Evolutionary conservation across 2,113 vertebrate species (phyloP), one percentile per base, ranked within the genome.

Genomic region (Lipophrys pholis): DNA sequence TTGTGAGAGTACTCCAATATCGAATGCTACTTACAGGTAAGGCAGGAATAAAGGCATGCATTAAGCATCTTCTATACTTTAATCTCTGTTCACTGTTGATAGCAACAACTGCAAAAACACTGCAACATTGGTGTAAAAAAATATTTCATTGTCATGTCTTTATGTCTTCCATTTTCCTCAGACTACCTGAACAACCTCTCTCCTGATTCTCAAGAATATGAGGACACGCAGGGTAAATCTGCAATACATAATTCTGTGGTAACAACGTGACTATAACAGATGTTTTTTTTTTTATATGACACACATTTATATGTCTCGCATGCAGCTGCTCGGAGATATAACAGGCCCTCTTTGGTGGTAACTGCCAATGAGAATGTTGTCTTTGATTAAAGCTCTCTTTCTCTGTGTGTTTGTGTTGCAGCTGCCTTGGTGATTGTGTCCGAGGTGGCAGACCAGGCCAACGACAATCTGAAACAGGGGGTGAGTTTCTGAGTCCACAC

Each of bases 171-270:
- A 68, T 83, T 84, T 62, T 64, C 76, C 67, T n/a, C 93, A 99
- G 98, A 99, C 93, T 99, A 99, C 87, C 92, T 98, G 83, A 99
- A 97, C 92, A 98, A 98, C 87, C 95, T 99, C 43, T 96, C 95
- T 76, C 96, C 96, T 35, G 96, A 98, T 87, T 96, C 95, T 3
- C 89, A 92, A 15, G 97, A 99, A 83, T 99, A 98, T 42, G 95
- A 96, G 76, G 90, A 94, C 82, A 97, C 96, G 8, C 96, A 98
- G 92, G 96, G 98, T 99, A 93, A 80, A 53, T 15, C 15, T 49
- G 17, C 21, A 30, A 30, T 30, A 30, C 21, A 30, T 30, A 30
- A n/a, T n/a, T 48, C 45, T 48, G 45, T 48, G 14, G 15, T n/a
- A n/a, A 43, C 51, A 39, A 72, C 9, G 35, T 16, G 6, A 49